Evolutionary conservation across 2,797 vertebrate genomes (phyloP), one percentile per base, ranked within the genome.

Genomic region (Danio jaintianensis): DNA sequence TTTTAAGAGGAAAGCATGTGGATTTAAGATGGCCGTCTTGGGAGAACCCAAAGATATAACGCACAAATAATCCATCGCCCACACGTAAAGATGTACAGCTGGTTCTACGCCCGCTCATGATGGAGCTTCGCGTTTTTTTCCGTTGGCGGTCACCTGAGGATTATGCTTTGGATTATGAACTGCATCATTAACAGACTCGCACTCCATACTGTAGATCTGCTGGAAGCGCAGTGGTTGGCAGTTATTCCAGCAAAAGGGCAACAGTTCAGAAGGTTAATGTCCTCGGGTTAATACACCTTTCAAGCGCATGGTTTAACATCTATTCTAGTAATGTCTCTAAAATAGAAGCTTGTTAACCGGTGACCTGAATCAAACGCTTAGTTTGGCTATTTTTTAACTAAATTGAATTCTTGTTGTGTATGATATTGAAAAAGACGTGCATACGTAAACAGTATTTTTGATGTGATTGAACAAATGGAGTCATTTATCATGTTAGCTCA

Each of bases 1-100:
- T 89, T 87, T 88, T 87, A 87, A 82, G 67, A 80, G 77, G 61
- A 62, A 76, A 83, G 76, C 66, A 7, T 78, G 59, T 71, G 67
- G 64, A 83, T 61, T 50, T 43, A 45, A 69, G 63, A 86, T 83
- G 83, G 50, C 10, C 12, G 13, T 71, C 50, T 45, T 52, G 66
- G 70, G 56, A 55, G 47, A 79, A 79, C 62, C 72, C 50, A 80
- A 77, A 71, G 64, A 74, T 59, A 64, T n/a, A 73, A 76, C 59
- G 53, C 15, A 1, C 52, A 82, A 7, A 63, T 76, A 43, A 83
- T 80, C 52, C 42, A 63, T 80, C 47, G 56, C 73, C 62, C 59
- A 67, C 71, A 56, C 64, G 38, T 78, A 63, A 45, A 52, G 50
- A 64, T 58, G 74, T n/a, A 11, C 76, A 55, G 64, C 58, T 62